A percentile compares a stretch with the other conserved stretches of the same genome.
phyloP scores from a whole-genome alignment of 2,888 invertebrate genomes.

The Drepanosiphum platanoidis region DNA sequence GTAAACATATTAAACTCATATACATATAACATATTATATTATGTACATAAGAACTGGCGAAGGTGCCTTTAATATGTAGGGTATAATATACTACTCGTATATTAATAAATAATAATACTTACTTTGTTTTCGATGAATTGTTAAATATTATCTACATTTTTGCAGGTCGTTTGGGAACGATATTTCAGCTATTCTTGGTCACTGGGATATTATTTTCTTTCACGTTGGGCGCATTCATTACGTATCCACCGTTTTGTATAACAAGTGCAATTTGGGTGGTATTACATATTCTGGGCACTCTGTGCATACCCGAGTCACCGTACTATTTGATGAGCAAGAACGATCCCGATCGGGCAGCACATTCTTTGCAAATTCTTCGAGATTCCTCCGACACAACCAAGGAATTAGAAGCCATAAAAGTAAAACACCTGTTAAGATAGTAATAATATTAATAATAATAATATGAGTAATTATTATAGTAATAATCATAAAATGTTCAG shows the following conservation, averaged over 20 bases:
- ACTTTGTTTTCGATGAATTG: neutral
- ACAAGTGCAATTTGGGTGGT: constrained; percentile 76
- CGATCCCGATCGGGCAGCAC: constrained; percentile 72
- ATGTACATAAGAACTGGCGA: too few species aligned
- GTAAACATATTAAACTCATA: too few species aligned
- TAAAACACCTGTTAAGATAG: too few species aligned
- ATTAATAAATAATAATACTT: too few species aligned
- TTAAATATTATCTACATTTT: neutral
- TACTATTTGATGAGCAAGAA: constrained; percentile 74
- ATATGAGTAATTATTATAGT: too few species aligned
- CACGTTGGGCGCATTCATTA: constrained; percentile 76
- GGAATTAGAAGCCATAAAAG: constrained; percentile 74
- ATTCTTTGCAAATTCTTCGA: constrained; percentile 76
- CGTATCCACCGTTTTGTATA: constrained; percentile 78
- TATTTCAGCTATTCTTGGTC: constrained; percentile 80
- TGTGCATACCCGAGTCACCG: constrained; percentile 80
- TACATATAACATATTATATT: too few species aligned
- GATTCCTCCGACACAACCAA: constrained; percentile 76
- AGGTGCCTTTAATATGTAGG: too few species aligned
- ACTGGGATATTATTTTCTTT: constrained; percentile 83
- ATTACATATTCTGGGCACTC: constrained; percentile 74
- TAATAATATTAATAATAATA: too few species aligned
- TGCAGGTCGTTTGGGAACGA: constrained; percentile 76
- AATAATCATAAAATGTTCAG: too few species aligned
- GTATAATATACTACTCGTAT: too few species aligned